phyloP scores from a whole-genome alignment of 2,888 invertebrate species.

The Drosophila gaucha region DNA sequence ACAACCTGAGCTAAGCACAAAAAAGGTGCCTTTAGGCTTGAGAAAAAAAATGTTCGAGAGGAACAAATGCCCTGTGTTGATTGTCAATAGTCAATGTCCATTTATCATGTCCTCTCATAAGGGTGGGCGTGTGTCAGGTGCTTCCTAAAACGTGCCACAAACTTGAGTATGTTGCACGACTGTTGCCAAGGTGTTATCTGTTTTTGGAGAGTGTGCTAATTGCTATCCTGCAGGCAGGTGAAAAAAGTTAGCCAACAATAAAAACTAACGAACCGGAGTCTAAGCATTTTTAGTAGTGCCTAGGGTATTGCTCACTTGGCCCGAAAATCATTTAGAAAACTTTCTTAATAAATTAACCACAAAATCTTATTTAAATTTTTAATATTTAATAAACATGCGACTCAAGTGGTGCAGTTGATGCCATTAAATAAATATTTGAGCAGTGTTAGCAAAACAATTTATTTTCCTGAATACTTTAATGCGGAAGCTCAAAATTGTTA shows the following conservation, averaged over 20 bases:
- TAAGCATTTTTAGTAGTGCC: conserved; percentile 32
- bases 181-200: conserved; percentile 11
- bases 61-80: too few relatives aligned
- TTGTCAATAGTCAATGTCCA: neutral
- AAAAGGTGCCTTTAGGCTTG: conserved; percentile 13
- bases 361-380: conserved; percentile 48
- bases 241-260: conserved; percentile 39
- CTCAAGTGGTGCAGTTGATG: conserved; percentile 16
- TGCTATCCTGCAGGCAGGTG: conserved; percentile 29
- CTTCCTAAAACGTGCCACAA: conserved; percentile 11
- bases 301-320: conserved; percentile 22
- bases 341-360: conserved; percentile 52
- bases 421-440: conserved; percentile 58
- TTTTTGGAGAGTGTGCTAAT: conserved; percentile 41
- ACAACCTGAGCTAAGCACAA: conserved; percentile 7
- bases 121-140: neutral
- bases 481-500: conserved; percentile 21
- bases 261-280: conserved; percentile 38
- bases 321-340: conserved; percentile 32
- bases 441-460: conserved; percentile 36
- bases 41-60: neutral
- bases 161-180: conserved; percentile 7
- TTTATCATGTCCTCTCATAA: neutral
- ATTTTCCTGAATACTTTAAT: conserved; percentile 38
- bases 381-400: conserved; percentile 30